phyloP scores from a whole-genome alignment of 2,113 vertebrate species.

The Condylura cristata region DNA sequence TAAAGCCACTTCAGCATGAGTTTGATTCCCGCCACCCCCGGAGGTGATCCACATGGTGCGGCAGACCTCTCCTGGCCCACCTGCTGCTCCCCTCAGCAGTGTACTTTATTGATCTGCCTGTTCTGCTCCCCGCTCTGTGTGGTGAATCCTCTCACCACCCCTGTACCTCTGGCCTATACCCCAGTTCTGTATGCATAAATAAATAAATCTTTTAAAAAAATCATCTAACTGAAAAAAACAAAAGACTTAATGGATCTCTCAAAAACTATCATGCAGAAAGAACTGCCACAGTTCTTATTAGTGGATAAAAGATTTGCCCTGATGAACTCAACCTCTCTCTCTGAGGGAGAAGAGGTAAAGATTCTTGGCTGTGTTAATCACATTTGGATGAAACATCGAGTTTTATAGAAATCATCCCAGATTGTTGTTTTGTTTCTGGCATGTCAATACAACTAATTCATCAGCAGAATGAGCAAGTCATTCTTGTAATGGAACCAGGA shows the following conservation, averaged over 20 bases:
- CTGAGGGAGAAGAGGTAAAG: slow-evolving; percentile 27
- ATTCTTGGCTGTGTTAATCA: slow-evolving; percentile 22
- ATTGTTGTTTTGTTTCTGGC: slow-evolving; percentile 66
- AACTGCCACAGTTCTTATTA: neutral
- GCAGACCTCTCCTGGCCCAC: no score
- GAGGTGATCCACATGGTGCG: no score
- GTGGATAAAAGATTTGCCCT: slow-evolving; percentile 35
- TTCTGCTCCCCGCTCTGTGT: no score
- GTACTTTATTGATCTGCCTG: no score
- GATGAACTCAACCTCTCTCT: neutral
- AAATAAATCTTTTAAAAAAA: neutral
- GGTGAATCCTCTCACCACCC: no score
- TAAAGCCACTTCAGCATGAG: no score
- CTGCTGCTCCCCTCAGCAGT: no score
- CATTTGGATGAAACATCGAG: slow-evolving; percentile 50
- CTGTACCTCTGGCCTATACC: no score
- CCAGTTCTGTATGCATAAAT: no score
- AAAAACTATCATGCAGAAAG: slow-evolving; percentile 28
- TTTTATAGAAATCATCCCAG: slow-evolving; percentile 60
- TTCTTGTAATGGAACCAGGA: slow-evolving; percentile 34
- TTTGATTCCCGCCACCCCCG: no score
- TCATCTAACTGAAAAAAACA: neutral
- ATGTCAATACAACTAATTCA: slow-evolving; percentile 54
- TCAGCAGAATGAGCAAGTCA: slow-evolving; percentile 65
- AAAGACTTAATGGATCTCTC: neutral